phyloP scores from a whole-genome alignment of 2,113 vertebrate genomes.

The Paracanthobrama guichenoti region DNA sequence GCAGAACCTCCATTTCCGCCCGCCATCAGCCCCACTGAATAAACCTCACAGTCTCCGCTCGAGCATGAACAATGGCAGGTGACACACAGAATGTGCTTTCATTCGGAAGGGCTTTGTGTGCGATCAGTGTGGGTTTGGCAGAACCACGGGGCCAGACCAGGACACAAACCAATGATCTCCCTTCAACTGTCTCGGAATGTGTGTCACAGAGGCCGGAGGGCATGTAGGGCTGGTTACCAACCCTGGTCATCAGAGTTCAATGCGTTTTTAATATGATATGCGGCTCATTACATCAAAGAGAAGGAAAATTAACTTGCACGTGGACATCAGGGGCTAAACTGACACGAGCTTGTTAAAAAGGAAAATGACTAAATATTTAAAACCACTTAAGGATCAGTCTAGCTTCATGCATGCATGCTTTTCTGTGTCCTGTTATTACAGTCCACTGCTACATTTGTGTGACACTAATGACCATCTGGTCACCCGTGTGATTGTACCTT shows the following conservation, averaged over 20 bases:
- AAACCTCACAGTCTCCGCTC: conserved; percentile 34
- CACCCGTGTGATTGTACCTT: conserved; percentile 81
- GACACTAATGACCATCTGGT: conserved; percentile 35
- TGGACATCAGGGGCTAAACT: background rate
- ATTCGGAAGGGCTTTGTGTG: conserved; percentile 15
- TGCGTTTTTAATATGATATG: background rate
- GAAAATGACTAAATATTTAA: background rate
- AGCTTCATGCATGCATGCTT: background rate
- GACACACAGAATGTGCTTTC: conserved; percentile 44
- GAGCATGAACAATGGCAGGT: conserved; percentile 23
- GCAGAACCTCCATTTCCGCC: background rate
- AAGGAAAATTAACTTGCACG: background rate
- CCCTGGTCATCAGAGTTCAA: background rate
- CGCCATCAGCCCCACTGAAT: background rate
- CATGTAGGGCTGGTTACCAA: background rate
- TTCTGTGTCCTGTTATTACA: conserved; percentile 1
- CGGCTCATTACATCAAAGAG: background rate
- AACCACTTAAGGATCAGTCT: background rate
- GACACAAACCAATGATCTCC: conserved; percentile 25
- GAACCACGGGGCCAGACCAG: conserved; percentile 27
- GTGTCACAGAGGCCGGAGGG: background rate
- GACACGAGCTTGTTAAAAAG: background rate
- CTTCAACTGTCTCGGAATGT: conserved; percentile 5
- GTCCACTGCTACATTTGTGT: conserved; percentile 14
- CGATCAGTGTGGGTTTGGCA: background rate